These are phyloP conservation scores for Eupithecia tripunctaria DNA, from an alignment of 2,888 invertebrate genomes.

Conservation along the genomic window DNA sequence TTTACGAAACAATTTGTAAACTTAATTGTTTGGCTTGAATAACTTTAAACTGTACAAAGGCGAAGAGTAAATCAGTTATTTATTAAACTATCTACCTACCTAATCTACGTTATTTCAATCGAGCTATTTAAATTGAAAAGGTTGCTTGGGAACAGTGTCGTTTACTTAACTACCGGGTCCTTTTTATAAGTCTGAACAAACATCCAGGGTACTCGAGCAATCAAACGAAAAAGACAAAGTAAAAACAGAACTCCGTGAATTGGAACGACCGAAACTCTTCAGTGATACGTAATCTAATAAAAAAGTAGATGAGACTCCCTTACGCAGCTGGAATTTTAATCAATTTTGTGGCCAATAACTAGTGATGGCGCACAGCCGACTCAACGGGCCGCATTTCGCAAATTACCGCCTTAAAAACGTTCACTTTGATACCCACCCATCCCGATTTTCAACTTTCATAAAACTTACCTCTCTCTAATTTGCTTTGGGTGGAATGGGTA, in stretches of 20 bases:
- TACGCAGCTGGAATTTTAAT: slow-evolving; percentile 79
- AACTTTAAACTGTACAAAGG: neutral
- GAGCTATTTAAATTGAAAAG: slow-evolving; percentile 2
- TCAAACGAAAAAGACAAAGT: slow-evolving; percentile 52
- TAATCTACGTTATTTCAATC: neutral
- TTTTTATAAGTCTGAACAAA: slow-evolving; percentile 36
- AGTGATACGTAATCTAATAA: slow-evolving; percentile 68
- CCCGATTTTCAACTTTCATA: slow-evolving; percentile 58
- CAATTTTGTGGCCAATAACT: slow-evolving; percentile 79
- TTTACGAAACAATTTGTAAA: slow-evolving; percentile 12
- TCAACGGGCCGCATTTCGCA: slow-evolving; percentile 65
- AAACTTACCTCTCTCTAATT: neutral
- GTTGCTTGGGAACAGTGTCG: slow-evolving; percentile 4
- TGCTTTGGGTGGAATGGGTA: neutral
- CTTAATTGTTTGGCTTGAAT: neutral
- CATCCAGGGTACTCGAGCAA: slow-evolving; percentile 48
- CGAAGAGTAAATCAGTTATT: neutral
- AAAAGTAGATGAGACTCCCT: slow-evolving; percentile 69
- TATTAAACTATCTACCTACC: neutral
- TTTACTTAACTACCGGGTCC: slow-evolving; percentile 19
- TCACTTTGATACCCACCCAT: slow-evolving; percentile 63
- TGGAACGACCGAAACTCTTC: slow-evolving; percentile 53
- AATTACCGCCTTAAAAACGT: slow-evolving; percentile 71
- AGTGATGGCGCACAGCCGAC: slow-evolving; percentile 53
- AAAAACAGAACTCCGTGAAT: slow-evolving; percentile 57